Percentiles rank a stretch among this genome's conserved stretches.
phyloP scores from a whole-genome alignment of 2,797 vertebrate genomes.

The Sebastiscus albofasciatus region DNA sequence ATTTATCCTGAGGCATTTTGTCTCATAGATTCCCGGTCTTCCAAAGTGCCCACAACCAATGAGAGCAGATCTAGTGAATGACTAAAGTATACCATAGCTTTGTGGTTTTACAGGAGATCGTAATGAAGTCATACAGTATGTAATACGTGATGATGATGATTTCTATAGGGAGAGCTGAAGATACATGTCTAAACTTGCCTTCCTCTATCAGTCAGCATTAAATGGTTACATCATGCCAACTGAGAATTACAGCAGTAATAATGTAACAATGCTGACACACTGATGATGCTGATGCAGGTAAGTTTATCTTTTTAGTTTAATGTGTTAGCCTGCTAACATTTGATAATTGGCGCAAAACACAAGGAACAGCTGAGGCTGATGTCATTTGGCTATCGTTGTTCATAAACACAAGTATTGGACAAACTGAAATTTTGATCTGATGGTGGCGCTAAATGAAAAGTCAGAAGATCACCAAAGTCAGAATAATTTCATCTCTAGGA shows the following conservation, averaged over 20 bases:
- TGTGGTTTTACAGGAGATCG: conserved; percentile 13
- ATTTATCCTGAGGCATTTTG: not conserved
- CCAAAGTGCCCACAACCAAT: not conserved
- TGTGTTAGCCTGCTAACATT: not conserved
- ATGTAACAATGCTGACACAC: not conserved
- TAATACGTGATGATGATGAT: not conserved
- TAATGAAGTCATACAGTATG: conserved; percentile 16
- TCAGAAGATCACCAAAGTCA: not conserved
- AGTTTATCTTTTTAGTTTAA: not conserved
- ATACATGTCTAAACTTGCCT: not conserved
- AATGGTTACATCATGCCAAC: not conserved
- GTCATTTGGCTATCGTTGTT: not conserved
- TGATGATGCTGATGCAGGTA: not conserved
- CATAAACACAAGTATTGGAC: not conserved
- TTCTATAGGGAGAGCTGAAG: not conserved
- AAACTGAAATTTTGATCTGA: not conserved
- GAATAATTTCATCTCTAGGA: not conserved
- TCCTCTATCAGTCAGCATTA: not conserved
- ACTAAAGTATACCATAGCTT: not conserved
- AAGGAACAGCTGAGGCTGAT: not conserved
- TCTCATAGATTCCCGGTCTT: not conserved
- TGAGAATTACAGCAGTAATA: not conserved
- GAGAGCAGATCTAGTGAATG: not conserved
- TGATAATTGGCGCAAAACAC: not conserved
- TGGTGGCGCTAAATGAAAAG: not conserved